phyloP scores from a whole-genome alignment of 2,797 vertebrate genomes.

The Oreochromis grahami region DNA sequence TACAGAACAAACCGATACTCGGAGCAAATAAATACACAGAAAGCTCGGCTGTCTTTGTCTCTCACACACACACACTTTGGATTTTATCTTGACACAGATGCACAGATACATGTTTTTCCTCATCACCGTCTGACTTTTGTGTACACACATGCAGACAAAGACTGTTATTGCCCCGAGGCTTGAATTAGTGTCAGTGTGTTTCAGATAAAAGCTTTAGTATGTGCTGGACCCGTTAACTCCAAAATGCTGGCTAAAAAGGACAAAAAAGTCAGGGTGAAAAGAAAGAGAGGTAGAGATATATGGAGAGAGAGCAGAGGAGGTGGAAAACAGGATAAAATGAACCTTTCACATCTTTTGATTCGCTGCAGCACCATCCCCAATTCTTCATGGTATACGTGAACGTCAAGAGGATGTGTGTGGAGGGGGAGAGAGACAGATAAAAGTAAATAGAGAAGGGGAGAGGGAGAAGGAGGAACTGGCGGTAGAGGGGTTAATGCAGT shows the following conservation, averaged over 20 bases:
- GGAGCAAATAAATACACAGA: slow-evolving; percentile 18
- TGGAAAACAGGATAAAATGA: slow-evolving; percentile 30
- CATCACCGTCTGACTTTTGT: neutral
- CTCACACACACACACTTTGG: neutral
- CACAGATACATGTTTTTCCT: neutral
- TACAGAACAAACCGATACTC: neutral
- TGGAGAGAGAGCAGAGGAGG: neutral
- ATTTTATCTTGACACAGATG: neutral
- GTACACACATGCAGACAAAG: neutral
- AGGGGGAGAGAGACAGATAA: slow-evolving; percentile 55
- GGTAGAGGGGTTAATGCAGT: slow-evolving; percentile 71
- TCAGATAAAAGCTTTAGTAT: slow-evolving; percentile 61
- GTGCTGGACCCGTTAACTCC: slow-evolving; percentile 27
- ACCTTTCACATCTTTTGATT: slow-evolving; percentile 67
- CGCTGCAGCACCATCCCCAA: slow-evolving; percentile 42
- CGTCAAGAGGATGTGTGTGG: slow-evolving; percentile 38
- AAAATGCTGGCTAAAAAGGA: slow-evolving; percentile 11
- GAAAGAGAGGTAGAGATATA: neutral
- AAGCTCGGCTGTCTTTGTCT: slow-evolving; percentile 6
- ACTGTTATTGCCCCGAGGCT: slow-evolving; percentile 38
- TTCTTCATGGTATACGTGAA: slow-evolving; percentile 56
- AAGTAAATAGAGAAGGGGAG: slow-evolving; percentile 50
- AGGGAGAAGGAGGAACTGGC: slow-evolving; percentile 46
- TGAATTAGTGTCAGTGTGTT: slow-evolving; percentile 65
- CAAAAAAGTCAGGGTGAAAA: slow-evolving; percentile 27